Conservation (phyloP, 2,888 invertebrate species). For the Ophion ventricosus region DNA sequence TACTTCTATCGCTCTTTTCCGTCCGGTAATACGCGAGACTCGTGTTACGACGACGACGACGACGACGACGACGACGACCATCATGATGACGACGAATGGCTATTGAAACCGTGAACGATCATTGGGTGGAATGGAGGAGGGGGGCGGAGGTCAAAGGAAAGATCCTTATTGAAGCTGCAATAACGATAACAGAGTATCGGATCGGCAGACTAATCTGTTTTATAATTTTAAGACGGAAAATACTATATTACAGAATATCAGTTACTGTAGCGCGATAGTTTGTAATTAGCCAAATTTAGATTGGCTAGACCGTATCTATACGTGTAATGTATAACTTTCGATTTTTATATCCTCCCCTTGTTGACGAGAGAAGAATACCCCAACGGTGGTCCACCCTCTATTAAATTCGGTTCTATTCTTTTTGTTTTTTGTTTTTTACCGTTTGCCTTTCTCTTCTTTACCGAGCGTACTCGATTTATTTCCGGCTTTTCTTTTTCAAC, state of each 20-base stretch:
- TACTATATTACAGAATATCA: constrained; percentile 77
- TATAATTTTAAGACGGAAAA: constrained; percentile 78
- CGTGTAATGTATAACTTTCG: constrained; percentile 67
- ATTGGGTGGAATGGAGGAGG: constrained; percentile 22
- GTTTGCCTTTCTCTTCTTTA: no score
- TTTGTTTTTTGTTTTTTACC: constrained; percentile 35
- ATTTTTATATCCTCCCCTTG: constrained; percentile 78
- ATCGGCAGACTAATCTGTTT: constrained; percentile 79
- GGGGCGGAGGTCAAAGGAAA: constrained; percentile 42
- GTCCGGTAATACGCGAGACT: no score
- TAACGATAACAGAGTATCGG: constrained; percentile 73
- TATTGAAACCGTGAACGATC: no score
- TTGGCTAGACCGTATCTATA: constrained; percentile 76
- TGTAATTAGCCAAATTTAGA: constrained; percentile 74
- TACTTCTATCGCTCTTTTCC: no score
- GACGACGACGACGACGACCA: no score
- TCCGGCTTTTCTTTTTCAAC: constrained; percentile 4
- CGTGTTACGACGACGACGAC: no score
- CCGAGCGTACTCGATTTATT: background rate
- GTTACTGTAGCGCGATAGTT: constrained; percentile 78
- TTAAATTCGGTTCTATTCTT: constrained; percentile 46
- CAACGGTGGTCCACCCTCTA: constrained; percentile 48
- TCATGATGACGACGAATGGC: no score
- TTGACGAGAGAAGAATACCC: constrained; percentile 67
- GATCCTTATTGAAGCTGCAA: constrained; percentile 74